Evolutionary conservation across 2,113 vertebrate genomes (phyloP), one percentile per base, ranked within the genome.

Genomic region (Rhabdomys dilectus): DNA sequence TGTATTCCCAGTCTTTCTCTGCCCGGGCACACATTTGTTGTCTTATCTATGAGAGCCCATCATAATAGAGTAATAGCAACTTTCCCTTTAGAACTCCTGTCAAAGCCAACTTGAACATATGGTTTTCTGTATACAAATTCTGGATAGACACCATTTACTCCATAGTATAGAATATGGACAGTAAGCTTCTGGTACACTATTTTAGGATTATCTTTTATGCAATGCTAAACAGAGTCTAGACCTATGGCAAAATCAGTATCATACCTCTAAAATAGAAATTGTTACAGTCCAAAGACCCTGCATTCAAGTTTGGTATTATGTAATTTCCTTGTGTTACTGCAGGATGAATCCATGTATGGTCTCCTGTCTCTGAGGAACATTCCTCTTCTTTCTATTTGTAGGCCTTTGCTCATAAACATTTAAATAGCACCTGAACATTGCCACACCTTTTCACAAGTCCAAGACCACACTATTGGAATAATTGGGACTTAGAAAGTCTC

Each of bases 361-460:
- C 39, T 92, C 29, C n/a, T n/a, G 16, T 42, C 93, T 81, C 72
- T 91, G 70, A 64, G n/a, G 88, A 73, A 26, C 81, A 89, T 95
- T 89, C 29, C 34, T 70, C 58, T 64, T 90, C 58, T 78, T 84
- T 87, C 42, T 86, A 62, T 68, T 19, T 45, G 24, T 36, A 92
- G 34, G 39, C 6, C 3, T 31, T 31, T 60, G 85, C 58, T 64
- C 66, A 62, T 86, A 60, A 88, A 81, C 91, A 58, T 64, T 81
- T 93, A 91, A 68, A 31, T 88, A n/a, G 15, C 39, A 77, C 73
- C 22, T 58, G 51, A 76, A 1, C 90, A 21, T 91, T 95, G 13
- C 29, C 53, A 94, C 89, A 53, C 19, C 26, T 87, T 56, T 36
- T 80, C 82, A 60, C 11, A 87, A 84, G 62, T 60, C 87, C 93